phyloP scores from a whole-genome alignment of 2,888 invertebrate species.

The Rapana venosa region DNA sequence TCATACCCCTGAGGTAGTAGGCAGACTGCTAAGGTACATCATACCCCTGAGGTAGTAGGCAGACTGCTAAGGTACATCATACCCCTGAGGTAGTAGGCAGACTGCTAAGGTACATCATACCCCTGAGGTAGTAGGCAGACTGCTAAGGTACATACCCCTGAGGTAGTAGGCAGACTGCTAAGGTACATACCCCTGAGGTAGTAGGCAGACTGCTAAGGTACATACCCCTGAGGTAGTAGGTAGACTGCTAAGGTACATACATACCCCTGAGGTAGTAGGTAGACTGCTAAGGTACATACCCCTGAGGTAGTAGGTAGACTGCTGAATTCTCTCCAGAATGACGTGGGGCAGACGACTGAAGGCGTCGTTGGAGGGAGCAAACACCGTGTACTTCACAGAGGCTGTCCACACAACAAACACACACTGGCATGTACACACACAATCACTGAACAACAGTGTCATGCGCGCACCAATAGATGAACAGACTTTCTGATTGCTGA shows the following conservation, averaged over 20 bases:
- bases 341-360: constrained; percentile 52
- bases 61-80: constrained; percentile 39
- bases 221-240: constrained; percentile 49
- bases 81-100: constrained; percentile 50
- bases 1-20: constrained; percentile 49
- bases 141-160: constrained; percentile 42
- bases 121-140: constrained; percentile 50
- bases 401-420: constrained; percentile 2
- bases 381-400: constrained; percentile 56
- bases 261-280: constrained; percentile 49
- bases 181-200: constrained; percentile 47
- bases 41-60: constrained; percentile 49
- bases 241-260: constrained; percentile 40
- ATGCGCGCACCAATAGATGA: neutral
- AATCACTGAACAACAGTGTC: neutral
- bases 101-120: constrained; percentile 39
- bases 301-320: constrained; percentile 51
- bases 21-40: constrained; percentile 40
- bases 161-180: constrained; percentile 49
- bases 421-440: constrained; percentile 29
- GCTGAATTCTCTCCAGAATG: constrained; percentile 48
- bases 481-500: neutral
- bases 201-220: constrained; percentile 39
- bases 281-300: constrained; percentile 39
- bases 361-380: constrained; percentile 63